Percentiles rank a stretch among this genome's conserved stretches.
Conservation (phyloP, 2,113 vertebrate species). For the Solea senegalensis region DNA sequence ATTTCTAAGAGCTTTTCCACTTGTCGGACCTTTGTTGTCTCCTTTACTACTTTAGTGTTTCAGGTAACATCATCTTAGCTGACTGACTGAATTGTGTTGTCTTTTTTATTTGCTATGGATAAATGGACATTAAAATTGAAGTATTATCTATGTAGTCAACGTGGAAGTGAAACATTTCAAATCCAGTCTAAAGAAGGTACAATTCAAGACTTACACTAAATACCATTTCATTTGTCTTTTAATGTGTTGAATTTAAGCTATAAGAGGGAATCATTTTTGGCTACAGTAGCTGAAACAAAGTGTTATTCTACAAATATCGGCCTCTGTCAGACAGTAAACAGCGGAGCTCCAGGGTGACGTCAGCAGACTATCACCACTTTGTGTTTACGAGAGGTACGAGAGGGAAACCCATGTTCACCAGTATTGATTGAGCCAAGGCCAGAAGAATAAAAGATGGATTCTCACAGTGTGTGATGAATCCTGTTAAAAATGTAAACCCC, state of each 20-base stretch:
- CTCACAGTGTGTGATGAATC: constrained; percentile 17
- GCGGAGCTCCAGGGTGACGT: not conserved
- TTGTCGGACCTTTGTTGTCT: constrained; percentile 22
- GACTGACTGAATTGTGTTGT: too few species aligned
- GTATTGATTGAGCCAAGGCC: constrained; percentile 4
- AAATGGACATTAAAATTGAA: too few species aligned
- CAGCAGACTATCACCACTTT: too few species aligned
- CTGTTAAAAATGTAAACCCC: constrained; percentile 13
- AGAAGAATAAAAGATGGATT: constrained; percentile 16
- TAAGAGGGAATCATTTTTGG: not conserved
- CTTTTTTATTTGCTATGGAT: too few species aligned
- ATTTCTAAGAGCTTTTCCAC: constrained; percentile 18
- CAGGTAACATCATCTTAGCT: too few species aligned
- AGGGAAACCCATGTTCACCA: constrained; percentile 7
- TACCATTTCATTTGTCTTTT: not conserved
- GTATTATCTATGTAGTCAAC: too few species aligned
- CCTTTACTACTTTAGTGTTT: constrained; percentile 7
- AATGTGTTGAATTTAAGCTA: not conserved
- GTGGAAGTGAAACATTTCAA: too few species aligned
- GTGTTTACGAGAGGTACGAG: constrained; percentile 10
- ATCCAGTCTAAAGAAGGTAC: too few species aligned
- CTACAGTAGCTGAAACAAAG: constrained; percentile 11
- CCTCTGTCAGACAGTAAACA: not conserved
- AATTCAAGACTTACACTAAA: not conserved
- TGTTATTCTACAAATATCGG: not conserved